phyloP scores from a whole-genome alignment of 2,113 vertebrate species.

The Sciurus niger region DNA sequence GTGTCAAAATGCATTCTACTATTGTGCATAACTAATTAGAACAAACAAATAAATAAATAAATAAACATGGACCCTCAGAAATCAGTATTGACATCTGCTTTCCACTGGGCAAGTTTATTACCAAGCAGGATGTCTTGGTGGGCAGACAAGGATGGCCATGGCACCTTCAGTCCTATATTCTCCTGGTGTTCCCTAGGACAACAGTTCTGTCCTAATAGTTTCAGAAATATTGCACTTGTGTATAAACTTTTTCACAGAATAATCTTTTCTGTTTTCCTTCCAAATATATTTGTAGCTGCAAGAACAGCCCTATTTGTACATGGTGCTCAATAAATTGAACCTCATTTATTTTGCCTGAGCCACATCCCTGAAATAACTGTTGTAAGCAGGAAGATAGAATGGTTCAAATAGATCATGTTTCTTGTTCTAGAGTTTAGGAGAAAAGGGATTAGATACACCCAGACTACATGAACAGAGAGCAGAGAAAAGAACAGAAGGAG shows the following conservation, averaged over 20 bases:
- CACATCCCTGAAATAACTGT: background rate
- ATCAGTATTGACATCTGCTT: background rate
- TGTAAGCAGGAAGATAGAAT: background rate
- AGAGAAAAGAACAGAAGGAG: background rate
- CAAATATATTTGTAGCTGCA: background rate
- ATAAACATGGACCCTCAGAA: background rate
- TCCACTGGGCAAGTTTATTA: background rate
- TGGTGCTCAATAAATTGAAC: background rate
- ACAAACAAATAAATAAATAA: background rate
- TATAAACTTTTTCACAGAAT: background rate
- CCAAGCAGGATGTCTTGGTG: background rate
- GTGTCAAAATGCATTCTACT: too few species aligned
- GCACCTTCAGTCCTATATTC: background rate
- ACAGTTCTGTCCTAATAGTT: background rate
- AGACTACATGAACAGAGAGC: background rate
- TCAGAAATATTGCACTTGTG: background rate
- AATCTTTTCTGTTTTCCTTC: conserved; percentile 21
- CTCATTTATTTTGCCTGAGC: background rate
- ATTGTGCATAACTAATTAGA: too few species aligned
- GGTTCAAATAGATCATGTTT: background rate
- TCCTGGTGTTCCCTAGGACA: background rate
- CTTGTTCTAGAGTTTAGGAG: background rate
- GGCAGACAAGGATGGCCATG: background rate
- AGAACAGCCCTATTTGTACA: background rate
- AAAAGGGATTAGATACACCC: background rate